Base-by-base conservation (phyloP, 1,140 invertebrate genomes). In the Trinorchestia longiramus region DNA sequence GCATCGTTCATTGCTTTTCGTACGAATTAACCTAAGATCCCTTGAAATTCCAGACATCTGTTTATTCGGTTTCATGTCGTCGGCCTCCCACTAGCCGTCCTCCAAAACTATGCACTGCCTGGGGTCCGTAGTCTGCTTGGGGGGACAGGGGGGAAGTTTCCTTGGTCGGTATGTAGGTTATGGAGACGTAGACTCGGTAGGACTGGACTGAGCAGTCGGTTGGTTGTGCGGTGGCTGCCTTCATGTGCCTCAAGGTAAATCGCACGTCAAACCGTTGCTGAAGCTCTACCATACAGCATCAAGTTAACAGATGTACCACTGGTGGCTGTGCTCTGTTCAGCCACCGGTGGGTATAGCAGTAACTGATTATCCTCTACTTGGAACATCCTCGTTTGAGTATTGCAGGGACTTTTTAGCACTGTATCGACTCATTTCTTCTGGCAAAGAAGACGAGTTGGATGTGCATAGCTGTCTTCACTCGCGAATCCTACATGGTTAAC, bases 141-240 rank as follows among this genome's bases (percentile, higher is more conserved):
- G 88, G 43, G 44, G 43, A 44, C 15, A 91, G 88, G 41, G 88
- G 88, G 41, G 0, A 0, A 94, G 92, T 94, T 94, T 94, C 92
- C 92, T 94, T 94, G 92, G 92, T 45, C 43, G 92, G 92, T 94
- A 94, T 94, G 92, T 94, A 94, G 92, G 92, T 94, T 94, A 94
- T 40, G 11, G 40, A 43, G 40, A 43, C 92, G 43, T 94, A 43
- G 92, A 44, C 44, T 77, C 62, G 62, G 15, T 77, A 36, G 11
- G 62, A 36, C 11, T 77, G 28, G 92, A 19, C 44, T 45, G 92
- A 43, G 43, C 92, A n/a, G 43, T 43, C 40, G 43, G 44, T 43
- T 94, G 40, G 43, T 43, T 42, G 40, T 11, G 90, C 41, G 1
- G 90, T 43, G 40, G 92, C 92, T 94, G 92, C 92, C 88, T 94